Base-by-base conservation (phyloP, 2,888 invertebrate genomes). In the Hirtodrosophila cameraria region DNA sequence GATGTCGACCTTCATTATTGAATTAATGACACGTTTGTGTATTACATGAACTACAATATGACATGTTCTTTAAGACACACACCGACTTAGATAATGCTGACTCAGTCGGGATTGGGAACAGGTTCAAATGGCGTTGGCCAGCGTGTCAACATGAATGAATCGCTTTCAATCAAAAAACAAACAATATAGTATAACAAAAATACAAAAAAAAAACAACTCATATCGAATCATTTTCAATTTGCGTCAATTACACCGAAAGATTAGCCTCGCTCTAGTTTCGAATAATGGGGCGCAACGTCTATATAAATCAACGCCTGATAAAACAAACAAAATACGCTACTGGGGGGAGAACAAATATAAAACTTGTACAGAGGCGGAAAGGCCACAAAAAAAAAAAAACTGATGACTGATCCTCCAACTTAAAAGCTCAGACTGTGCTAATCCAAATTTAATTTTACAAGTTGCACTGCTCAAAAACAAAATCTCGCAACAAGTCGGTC, bases 211-310 rank as follows among this genome's bases (percentile, higher is more conserved):
- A 20, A 31, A 52, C 49, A 53, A 30, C 39, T 33, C 30, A 65
- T 59, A 77, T 73, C 74, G 64, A 60, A 49, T 63, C 78, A 62
- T 60, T 70, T 53, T 68, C 75, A 66, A 80, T 84, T 74, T 80
- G 71, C 85, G 79, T 80, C 79, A 80, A 81, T 80, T 80, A 68
- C 71, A 82, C 49, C 38, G 49, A 80, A 77, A 81, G 79, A 80
- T 80, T 84, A 80, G 79, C 85, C 85, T 84, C 85, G 79, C 60
- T 68, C 79, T 68, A 80, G 78, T 71, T 84, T 70, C 13, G 41
- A 12, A 58, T 46, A 50, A 79, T 70, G 49, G 33, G 41, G 31
- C 53, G 67, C 63, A 54, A 36, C 57, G 57, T 61, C 46, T 45
- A 70, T 66, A 76, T 64, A 74, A 70, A 77, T 61, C 75, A 71